These are phyloP conservation scores for Heliothis peltigera DNA, from an alignment of 2,888 invertebrate genomes.

Conservation along the genomic window DNA sequence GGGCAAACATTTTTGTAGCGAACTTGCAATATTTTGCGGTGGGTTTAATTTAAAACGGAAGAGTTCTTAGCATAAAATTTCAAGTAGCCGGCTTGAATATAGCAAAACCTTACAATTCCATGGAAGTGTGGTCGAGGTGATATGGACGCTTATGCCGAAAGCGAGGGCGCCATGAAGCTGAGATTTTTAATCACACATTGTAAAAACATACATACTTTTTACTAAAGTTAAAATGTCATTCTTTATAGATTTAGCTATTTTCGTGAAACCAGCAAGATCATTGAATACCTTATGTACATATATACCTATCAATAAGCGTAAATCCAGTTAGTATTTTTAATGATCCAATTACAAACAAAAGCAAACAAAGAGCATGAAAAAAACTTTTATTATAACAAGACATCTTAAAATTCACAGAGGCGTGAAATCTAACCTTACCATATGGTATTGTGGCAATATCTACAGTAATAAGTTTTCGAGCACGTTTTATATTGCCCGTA, in stretches of 20 bases:
- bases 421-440: conserved; percentile 59
- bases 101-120: too few relatives aligned
- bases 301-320: too few relatives aligned
- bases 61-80: not conserved
- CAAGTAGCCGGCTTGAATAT: not conserved
- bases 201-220: too few relatives aligned
- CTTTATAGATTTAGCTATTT: too few relatives aligned
- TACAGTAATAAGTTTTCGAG: conserved; percentile 77
- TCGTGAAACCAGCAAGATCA: too few relatives aligned
- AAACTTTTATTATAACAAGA: conserved; percentile 23
- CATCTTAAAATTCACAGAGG: conserved; percentile 23
- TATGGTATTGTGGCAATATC: conserved; percentile 67
- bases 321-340: too few relatives aligned
- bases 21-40: conserved; percentile 22
- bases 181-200: too few relatives aligned
- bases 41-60: conserved; percentile 1
- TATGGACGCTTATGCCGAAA: too few relatives aligned
- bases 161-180: too few relatives aligned
- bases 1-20: conserved; percentile 17
- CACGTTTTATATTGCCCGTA: conserved; percentile 88
- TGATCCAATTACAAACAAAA: not conserved
- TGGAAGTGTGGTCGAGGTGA: too few relatives aligned
- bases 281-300: too few relatives aligned
- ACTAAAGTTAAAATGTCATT: too few relatives aligned
- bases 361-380: not conserved